Evolutionary conservation across 92 coral and sea anemone genomes (phyloP).

Genomic region (Isaurus tuberculatus): DNA sequence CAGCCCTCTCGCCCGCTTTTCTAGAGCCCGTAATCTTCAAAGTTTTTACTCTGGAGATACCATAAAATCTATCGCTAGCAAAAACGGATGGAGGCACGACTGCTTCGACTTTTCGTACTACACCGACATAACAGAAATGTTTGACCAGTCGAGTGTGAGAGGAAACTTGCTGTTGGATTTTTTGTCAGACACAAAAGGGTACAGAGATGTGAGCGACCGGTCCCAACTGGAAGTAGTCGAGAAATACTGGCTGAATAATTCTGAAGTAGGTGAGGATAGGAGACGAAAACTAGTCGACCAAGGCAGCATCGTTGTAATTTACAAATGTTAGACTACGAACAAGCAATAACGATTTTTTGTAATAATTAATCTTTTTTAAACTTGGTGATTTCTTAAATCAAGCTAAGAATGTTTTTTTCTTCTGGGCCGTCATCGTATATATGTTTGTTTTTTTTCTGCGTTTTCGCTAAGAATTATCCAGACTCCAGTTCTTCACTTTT

Average conservation of each 20-base stretch:
- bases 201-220: background rate
- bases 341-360: too few species aligned
- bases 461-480: too few species aligned
- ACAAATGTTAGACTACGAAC: background rate
- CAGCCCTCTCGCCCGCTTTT: background rate
- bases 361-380: too few species aligned
- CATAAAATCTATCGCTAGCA: background rate
- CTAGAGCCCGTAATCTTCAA: too few species aligned
- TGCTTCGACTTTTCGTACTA: background rate
- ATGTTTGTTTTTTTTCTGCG: too few species aligned
- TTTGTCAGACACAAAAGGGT: background rate
- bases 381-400: too few species aligned
- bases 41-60: too few species aligned
- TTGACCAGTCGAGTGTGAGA: too few species aligned
- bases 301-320: background rate
- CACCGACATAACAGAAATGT: background rate
- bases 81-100: background rate
- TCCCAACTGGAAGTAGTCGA: background rate
- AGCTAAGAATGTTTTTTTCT: too few species aligned
- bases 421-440: too few species aligned
- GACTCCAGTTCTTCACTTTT: too few species aligned
- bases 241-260: background rate
- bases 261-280: background rate
- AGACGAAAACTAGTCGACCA: background rate
- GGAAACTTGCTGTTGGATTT: slow-evolving; percentile 12